Evolutionary conservation across 2,113 vertebrate species (phyloP).

Genomic region (Eretmochelys imbricata): DNA sequence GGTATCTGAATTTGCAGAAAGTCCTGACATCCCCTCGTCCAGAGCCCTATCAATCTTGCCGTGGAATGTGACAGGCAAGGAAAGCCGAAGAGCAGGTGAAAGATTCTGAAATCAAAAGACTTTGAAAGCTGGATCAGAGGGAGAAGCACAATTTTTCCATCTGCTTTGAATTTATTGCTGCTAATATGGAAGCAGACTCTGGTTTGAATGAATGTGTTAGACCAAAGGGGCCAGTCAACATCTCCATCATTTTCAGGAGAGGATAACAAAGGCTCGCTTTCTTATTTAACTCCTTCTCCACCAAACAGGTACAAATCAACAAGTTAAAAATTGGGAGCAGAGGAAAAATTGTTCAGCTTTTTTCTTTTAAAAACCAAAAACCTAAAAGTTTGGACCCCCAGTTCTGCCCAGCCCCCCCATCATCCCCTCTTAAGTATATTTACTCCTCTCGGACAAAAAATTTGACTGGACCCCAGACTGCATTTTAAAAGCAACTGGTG

Average conservation of each 20-base stretch:
- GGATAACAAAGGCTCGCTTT: neutral
- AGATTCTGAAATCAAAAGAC: slow-evolving; percentile 51
- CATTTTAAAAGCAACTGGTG: neutral
- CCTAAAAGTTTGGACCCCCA: neutral
- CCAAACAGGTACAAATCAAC: neutral
- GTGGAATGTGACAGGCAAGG: slow-evolving; percentile 4
- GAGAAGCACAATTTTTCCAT: slow-evolving; percentile 30
- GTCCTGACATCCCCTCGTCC: neutral
- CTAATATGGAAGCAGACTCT: slow-evolving; percentile 49
- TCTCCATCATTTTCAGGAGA: neutral
- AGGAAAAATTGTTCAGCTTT: neutral
- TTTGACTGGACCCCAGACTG: neutral
- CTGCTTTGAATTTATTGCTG: slow-evolving; percentile 67
- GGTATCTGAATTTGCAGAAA: neutral
- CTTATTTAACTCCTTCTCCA: slow-evolving; percentile 15
- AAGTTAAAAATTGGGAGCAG: neutral
- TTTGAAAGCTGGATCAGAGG: slow-evolving; percentile 42
- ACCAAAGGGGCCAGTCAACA: slow-evolving; percentile 25
- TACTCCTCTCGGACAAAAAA: neutral
- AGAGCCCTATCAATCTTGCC: slow-evolving; percentile 40
- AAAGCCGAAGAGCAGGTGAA: slow-evolving; percentile 6
- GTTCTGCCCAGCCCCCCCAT: neutral
- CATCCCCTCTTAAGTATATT: neutral
- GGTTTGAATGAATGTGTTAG: neutral
- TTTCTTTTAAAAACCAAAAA: neutral